Base-by-base conservation (phyloP, 2,888 invertebrate species). In the Epirrita christyi region DNA sequence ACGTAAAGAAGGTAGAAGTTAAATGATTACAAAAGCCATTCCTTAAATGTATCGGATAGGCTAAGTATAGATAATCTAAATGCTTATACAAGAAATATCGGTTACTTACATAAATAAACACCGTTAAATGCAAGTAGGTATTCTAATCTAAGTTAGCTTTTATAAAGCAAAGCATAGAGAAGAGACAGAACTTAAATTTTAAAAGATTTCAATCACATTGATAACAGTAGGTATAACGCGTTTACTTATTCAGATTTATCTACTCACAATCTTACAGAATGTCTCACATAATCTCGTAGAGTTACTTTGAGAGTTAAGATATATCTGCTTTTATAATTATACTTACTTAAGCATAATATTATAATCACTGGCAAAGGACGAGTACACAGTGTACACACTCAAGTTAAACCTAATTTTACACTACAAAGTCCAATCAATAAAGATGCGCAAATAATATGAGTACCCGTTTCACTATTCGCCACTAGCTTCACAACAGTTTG, bases 401-500 rank as follows among this genome's bases (percentile, higher is more conserved):
- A 70, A 81, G 66, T 73, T 72, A 73, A 76, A 73, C 69, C 75
- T 82, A 83, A 77, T 32, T 76, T 83, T 80, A 86, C 72, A 76
- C 80, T 81, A 72, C 81, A 81, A 75, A 79, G 84, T 86, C 83
- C 82, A 80, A 79, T 78, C 42, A 81, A 78, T 61, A 73, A 83
- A 80, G 67, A 68, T 76, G 85, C 89, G 90, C 91, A 89, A 91
- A 89, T 80, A 78, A 89, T 87, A 84, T 73, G 87, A 89, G 86
- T 87, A 88, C 88, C 82, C 88, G 86, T 79, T 85, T 75, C 85
- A 77, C 80, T 82, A 79, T 66, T 73, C 83, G 83, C 73, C 84
- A 76, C 86, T 75, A 80, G 80, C 59, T 67, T 63, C 68, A 64
- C 61, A 62, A 54, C 55, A 60, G 61, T 59, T 62, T 65, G 63